A percentile compares a stretch with the other conserved stretches of the same genome.
Conservation (phyloP, 2,113 vertebrate species). For the Campylorhamphus procurvoides region DNA sequence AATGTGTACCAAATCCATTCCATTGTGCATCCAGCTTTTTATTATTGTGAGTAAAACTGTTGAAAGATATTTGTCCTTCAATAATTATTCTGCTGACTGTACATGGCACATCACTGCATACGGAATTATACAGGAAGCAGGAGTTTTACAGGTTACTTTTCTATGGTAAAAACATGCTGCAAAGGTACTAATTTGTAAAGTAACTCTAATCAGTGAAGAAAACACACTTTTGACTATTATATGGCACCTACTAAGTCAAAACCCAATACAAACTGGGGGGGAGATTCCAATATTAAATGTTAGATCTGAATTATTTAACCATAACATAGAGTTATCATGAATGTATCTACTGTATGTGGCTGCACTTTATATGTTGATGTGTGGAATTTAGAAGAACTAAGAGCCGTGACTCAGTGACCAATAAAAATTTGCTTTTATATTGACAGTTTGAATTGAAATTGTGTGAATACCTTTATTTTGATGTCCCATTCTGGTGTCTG, state of each 20-base stretch:
- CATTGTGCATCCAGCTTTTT: slow-evolving; percentile 34
- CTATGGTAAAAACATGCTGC: slow-evolving; percentile 23
- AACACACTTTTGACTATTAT: background rate
- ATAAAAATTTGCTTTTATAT: background rate
- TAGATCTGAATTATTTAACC: background rate
- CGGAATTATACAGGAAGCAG: slow-evolving; percentile 24
- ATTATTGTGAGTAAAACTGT: slow-evolving; percentile 54
- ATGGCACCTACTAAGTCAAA: background rate
- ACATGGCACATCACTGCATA: slow-evolving; percentile 30
- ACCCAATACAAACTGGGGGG: background rate
- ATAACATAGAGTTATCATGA: background rate
- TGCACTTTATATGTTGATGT: background rate
- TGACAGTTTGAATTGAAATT: background rate
- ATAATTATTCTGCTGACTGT: slow-evolving; percentile 21
- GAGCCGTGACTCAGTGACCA: background rate
- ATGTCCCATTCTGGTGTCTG: background rate
- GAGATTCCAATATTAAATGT: background rate
- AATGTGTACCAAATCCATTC: background rate
- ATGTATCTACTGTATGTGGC: background rate
- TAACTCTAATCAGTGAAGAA: background rate
- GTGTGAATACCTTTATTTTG: background rate
- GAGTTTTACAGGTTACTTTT: background rate
- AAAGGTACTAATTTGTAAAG: slow-evolving; percentile 1
- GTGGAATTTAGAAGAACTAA: background rate
- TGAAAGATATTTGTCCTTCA: slow-evolving; percentile 26